phyloP scores from a whole-genome alignment of 1,140 invertebrate genomes.

The Euura saliciscinereae region DNA sequence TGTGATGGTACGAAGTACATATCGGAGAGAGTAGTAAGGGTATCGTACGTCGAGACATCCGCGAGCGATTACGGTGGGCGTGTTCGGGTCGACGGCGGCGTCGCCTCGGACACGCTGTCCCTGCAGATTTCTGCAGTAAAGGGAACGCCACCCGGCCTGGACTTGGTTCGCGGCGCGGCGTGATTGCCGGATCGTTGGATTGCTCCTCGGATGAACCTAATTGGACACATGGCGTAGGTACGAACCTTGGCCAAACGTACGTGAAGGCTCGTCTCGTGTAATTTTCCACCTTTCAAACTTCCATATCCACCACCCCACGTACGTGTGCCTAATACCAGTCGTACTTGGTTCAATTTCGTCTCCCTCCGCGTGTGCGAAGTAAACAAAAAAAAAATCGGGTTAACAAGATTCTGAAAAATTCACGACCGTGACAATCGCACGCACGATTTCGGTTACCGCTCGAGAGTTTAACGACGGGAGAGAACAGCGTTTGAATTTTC shows the following conservation, averaged over 20 bases:
- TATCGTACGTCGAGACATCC: background rate
- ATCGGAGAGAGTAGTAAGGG: no score
- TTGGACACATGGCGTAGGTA: slow-evolving; percentile 8
- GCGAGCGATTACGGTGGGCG: slow-evolving; percentile 4
- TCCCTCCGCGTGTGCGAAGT: no score
- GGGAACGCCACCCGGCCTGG: background rate
- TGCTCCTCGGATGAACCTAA: slow-evolving; percentile 11
- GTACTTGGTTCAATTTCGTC: no score
- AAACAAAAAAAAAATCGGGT: background rate
- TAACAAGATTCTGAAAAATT: background rate
- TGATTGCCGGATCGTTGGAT: slow-evolving; percentile 14
- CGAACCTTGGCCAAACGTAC: slow-evolving; percentile 9
- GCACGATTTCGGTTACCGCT: no score
- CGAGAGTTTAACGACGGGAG: no score
- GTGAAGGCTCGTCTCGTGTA: slow-evolving; percentile 9
- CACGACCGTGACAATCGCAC: no score
- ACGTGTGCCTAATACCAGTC: background rate
- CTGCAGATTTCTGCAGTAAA: background rate
- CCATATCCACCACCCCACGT: background rate
- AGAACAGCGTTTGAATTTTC: no score
- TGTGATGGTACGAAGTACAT: no score
- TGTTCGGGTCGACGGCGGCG: background rate
- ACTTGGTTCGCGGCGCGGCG: slow-evolving; percentile 1
- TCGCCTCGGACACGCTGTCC: slow-evolving; percentile 4
- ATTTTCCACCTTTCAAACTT: slow-evolving; percentile 8